Evolutionary conservation across 2,797 vertebrate species (phyloP).

Genomic region (Ceryle rudis): DNA sequence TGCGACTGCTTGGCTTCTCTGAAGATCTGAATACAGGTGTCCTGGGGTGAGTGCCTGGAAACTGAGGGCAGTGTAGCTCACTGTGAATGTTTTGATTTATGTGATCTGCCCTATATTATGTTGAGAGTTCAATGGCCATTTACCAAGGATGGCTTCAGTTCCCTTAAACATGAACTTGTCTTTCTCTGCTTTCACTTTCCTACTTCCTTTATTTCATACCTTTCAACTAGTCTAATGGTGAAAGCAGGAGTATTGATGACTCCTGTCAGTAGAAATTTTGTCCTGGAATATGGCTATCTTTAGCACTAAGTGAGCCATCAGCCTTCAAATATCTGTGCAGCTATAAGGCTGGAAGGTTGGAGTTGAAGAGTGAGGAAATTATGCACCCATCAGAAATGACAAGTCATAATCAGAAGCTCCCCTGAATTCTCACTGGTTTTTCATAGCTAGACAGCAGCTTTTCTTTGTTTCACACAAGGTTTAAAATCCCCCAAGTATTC

Average conservation of each 20-base stretch:
- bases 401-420: not conserved
- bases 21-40: not conserved
- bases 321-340: not conserved
- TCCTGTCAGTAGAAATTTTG: not conserved
- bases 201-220: not conserved
- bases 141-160: not conserved
- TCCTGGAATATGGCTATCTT: not conserved
- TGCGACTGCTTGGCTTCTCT: not conserved
- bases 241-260: not conserved
- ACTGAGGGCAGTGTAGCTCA: not conserved
- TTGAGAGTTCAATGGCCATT: not conserved
- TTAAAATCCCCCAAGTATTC: not conserved
- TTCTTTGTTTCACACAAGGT: not conserved
- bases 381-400: not conserved
- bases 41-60: not conserved
- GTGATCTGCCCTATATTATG: not conserved
- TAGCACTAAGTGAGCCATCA: not conserved
- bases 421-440: not conserved
- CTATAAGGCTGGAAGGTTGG: not conserved
- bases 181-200: not conserved
- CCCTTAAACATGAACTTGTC: not conserved
- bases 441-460: not conserved
- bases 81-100: not conserved
- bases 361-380: not conserved
- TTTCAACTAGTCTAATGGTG: not conserved